Conservation (phyloP, 2,113 vertebrate genomes). For the Dissostichus mawsoni region DNA sequence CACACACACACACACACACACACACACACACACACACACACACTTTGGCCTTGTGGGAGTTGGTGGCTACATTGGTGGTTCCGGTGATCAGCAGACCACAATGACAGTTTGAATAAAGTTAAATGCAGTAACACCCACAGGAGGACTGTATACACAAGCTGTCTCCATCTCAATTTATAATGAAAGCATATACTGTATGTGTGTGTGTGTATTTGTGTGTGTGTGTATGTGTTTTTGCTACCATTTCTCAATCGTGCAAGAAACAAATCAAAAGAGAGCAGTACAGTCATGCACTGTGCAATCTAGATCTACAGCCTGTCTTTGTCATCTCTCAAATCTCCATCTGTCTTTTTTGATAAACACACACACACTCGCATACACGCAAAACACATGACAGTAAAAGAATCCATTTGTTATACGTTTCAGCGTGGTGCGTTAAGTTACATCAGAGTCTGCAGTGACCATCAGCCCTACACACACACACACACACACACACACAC, state of each 20-base stretch:
- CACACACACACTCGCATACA: no score
- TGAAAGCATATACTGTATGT: not conserved
- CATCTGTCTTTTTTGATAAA: no score
- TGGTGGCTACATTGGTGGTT: constrained; percentile 42
- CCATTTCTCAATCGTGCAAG: no score
- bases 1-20: constrained; percentile 8
- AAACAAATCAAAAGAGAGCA: no score
- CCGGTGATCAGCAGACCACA: constrained; percentile 46
- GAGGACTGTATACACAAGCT: constrained; percentile 2
- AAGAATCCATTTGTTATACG: constrained; percentile 11
- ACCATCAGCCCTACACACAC: constrained; percentile 10
- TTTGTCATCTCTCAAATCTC: no score
- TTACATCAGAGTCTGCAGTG: constrained; percentile 61
- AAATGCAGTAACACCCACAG: constrained; percentile 38
- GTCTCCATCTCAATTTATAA: not conserved
- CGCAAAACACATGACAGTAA: not conserved
- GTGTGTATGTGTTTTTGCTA: no score
- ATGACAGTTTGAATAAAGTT: constrained; percentile 38
- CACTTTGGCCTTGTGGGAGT: constrained; percentile 26
- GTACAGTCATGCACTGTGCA: no score
- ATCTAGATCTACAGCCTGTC: no score
- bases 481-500: not conserved
- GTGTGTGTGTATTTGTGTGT: not conserved
- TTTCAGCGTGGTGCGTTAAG: constrained; percentile 31
- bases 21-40: not conserved